Evolutionary conservation across 2,797 vertebrate genomes (phyloP).

Genomic region (Simalia tracyae): DNA sequence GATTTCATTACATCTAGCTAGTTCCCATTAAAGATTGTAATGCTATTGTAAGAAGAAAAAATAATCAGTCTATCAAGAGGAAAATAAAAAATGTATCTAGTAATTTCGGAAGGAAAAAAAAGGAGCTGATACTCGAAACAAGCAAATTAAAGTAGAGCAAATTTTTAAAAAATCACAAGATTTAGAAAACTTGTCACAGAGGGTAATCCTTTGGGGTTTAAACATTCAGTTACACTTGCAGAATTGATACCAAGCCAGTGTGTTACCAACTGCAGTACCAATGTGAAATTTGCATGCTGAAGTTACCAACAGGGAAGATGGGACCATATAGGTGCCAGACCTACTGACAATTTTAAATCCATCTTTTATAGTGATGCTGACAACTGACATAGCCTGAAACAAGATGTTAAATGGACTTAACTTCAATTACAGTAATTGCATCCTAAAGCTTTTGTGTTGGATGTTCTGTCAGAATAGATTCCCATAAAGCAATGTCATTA

Average conservation of each 20-base stretch:
- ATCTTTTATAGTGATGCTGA: neutral
- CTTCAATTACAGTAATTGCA: neutral
- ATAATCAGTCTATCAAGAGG: constrained; percentile 12
- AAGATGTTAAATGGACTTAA: neutral
- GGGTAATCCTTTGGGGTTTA: constrained; percentile 18
- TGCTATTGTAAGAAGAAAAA: constrained; percentile 3
- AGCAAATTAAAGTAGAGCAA: constrained; percentile 15
- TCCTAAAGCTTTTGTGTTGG: neutral
- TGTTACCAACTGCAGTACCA: neutral
- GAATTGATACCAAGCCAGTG: neutral
- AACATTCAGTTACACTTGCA: constrained; percentile 8
- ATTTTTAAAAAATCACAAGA: neutral
- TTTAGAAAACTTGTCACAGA: neutral
- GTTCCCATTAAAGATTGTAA: neutral
- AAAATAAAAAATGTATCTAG: constrained; percentile 5
- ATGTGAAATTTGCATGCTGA: neutral
- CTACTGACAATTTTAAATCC: neutral
- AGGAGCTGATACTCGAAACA: constrained; percentile 23
- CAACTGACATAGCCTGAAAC: neutral
- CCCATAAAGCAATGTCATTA: neutral
- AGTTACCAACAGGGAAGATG: neutral
- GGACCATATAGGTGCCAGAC: neutral
- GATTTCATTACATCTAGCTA: constrained; percentile 28
- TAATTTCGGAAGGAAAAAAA: neutral
- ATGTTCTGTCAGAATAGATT: neutral